Evolutionary conservation across 2,797 vertebrate genomes (phyloP), one percentile per base, ranked within the genome.

Genomic region (Xenops minutus): DNA sequence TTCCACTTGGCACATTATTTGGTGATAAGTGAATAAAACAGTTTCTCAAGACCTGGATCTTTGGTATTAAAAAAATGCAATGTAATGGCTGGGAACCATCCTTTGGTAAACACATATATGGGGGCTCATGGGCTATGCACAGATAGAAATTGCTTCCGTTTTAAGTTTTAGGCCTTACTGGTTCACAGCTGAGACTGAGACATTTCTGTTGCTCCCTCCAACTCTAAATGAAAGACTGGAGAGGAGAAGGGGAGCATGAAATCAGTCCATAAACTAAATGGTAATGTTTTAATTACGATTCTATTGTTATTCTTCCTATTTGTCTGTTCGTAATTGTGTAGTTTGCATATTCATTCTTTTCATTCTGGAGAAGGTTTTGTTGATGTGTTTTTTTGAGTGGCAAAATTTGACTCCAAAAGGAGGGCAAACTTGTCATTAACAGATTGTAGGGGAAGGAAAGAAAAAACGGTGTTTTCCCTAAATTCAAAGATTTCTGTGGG

Each of bases 311-410:
- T 96, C 63, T 88, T 92, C 64, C 48, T 89, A 36, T 88, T 58
- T 72, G 43, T 30, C 66, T 76, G 23, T 67, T 92, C 84, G 56
- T 76, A 55, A 21, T 71, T 76, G 19, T 41, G 27, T 41, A 51
- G 24, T 76, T 93, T 92, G 56, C 80, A 90, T 93, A 93, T 93
- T 95, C 74, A 64, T 96, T 93, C 67, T 36, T 94, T 73, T 81
- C 62, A 84, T 78, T 94, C 85, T 92, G 4, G 2, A 76, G 49
- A 78, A 84, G 59, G 24, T 76, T 95, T 92, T 87, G 67, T 81
- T 96, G 49, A n/a, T 39, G 26, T 32, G 51, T 6, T 34, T 32
- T 58, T 83, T 83, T 58, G 20, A 80, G 82, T 88, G 34, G 46
- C 16, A 44, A 68, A 75, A 27, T 87, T 86, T 85, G 48, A 73